A percentile compares a stretch with the other conserved stretches of the same genome.
phyloP scores from a whole-genome alignment of 2,113 vertebrate genomes.

The Esox niger region DNA sequence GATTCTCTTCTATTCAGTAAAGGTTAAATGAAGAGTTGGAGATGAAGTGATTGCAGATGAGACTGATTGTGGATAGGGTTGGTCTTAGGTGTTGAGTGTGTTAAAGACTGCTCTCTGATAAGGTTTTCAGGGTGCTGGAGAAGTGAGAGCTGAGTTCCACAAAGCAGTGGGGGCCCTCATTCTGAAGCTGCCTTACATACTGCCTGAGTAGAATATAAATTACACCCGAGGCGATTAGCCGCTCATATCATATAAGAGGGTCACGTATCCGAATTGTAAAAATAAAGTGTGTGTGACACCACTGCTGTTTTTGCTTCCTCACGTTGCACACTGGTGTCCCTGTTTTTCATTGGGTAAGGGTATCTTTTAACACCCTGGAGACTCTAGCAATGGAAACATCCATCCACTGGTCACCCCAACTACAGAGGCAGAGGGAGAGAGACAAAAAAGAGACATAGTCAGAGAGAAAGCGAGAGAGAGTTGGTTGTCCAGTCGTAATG shows the following conservation, averaged over 20 bases:
- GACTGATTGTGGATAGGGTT: slow-evolving; percentile 21
- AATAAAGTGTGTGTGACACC: slow-evolving; percentile 59
- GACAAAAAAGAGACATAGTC: background rate
- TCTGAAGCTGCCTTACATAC: slow-evolving; percentile 35
- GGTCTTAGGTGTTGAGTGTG: slow-evolving; percentile 45
- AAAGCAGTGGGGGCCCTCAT: slow-evolving; percentile 28
- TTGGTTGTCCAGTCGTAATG: slow-evolving; percentile 44
- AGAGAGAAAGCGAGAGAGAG: background rate
- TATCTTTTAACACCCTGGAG: slow-evolving; percentile 42
- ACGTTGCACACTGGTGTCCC: slow-evolving; percentile 42
- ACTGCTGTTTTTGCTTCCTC: slow-evolving; percentile 47
- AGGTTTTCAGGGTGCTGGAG: slow-evolving; percentile 9
- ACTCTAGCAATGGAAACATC: slow-evolving; percentile 40
- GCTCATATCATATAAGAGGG: slow-evolving; percentile 42
- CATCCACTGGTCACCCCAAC: slow-evolving; percentile 10
- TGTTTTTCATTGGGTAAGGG: slow-evolving; percentile 46
- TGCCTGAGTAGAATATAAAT: slow-evolving; percentile 56
- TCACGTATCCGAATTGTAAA: slow-evolving; percentile 56
- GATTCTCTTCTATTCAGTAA: background rate
- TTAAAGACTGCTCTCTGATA: slow-evolving; percentile 40
- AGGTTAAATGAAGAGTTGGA: slow-evolving; percentile 44
- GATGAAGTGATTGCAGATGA: slow-evolving; percentile 31
- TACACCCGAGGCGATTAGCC: slow-evolving; percentile 36
- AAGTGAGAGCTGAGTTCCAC: slow-evolving; percentile 35
- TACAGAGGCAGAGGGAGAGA: background rate